Evolutionary conservation across 2,113 vertebrate species (phyloP), one percentile per base, ranked within the genome.

Genomic region (Xenotilapia longispinis): DNA sequence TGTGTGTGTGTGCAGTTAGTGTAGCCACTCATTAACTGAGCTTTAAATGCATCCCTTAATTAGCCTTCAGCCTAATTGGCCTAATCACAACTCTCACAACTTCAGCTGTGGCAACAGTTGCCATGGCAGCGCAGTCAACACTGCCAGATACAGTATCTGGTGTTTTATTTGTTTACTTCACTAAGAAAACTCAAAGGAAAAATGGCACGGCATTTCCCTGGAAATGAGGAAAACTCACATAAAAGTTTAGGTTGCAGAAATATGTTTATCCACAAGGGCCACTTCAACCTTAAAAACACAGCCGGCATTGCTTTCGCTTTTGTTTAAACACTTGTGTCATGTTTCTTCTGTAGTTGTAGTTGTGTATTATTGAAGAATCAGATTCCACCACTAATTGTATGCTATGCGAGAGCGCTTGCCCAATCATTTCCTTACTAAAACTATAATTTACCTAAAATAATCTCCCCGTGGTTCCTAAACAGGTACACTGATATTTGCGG

Each of bases 11-110:
- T 88, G 84, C 73, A 84, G 88, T 51, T 75, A 90, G 45, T 53
- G 68, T 83, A 93, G 89, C 83, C 93, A 91, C 86, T 94, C 94
- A 93, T 95, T 95, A 90, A 90, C 91, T 85, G 65, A 83, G 68
- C 87, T 96, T 94, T 94, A 95, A 95, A 95, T 96, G 91, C 88
- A 95, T 95, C 94, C 92, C 91, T 91, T 96, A 95, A 96, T 96
- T 94, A 94, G 88, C 89, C 88, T 88, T 78, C 91, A 92, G 91
- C 88, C 92, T 93, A 92, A 95, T 94, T 94, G 85, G 84, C 82
- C 89, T 93, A 95, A 95, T 95, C 92, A 95, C 92, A 94, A 93
- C 94, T 92, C 82, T 90, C 51, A 83, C 82, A 88, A 85, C 51
- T 63, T 91, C 85, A 82, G 84, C 92, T 94, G 88, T 94, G 84